Percentiles rank a stretch among this genome's conserved stretches.
Conservation (phyloP, 1,140 invertebrate species). For the Theocolax elegans region DNA sequence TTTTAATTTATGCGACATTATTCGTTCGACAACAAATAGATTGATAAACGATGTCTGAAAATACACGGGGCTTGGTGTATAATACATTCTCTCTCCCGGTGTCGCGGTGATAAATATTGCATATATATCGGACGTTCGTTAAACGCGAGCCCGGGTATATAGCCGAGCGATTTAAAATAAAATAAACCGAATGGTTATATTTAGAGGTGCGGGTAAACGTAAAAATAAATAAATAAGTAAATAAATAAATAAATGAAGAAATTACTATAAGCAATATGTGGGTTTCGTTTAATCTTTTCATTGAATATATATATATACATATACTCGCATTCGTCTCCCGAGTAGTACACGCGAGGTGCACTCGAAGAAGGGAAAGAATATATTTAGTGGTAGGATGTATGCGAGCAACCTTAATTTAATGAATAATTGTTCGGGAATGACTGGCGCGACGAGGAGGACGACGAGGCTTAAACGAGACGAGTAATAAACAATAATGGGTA, state of each 20-base stretch:
- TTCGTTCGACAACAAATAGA: neutral
- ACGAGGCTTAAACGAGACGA: conserved; percentile 18
- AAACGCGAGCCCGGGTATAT: neutral
- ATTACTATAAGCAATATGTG: too few relatives aligned
- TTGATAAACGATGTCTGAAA: neutral
- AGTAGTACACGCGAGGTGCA: too few relatives aligned
- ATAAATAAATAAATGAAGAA: too few relatives aligned
- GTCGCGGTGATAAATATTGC: neutral
- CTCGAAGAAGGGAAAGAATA: too few relatives aligned
- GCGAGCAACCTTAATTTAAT: conserved; percentile 32
- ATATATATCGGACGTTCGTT: neutral
- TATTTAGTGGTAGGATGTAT: neutral
- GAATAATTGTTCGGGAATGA: conserved; percentile 33
- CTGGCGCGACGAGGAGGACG: neutral
- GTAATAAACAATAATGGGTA: conserved; percentile 41
- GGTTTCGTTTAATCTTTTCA: too few relatives aligned
- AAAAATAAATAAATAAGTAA: neutral
- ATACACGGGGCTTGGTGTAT: neutral
- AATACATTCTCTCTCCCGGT: too few relatives aligned
- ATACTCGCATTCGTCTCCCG: too few relatives aligned
- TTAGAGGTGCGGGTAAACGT: too few relatives aligned
- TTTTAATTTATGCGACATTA: neutral
- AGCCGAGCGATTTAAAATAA: conserved; percentile 2
- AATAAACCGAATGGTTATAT: too few relatives aligned
- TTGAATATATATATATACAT: too few relatives aligned